Conservation (phyloP, 2,888 invertebrate species). For the Mesochorus sp. region DNA sequence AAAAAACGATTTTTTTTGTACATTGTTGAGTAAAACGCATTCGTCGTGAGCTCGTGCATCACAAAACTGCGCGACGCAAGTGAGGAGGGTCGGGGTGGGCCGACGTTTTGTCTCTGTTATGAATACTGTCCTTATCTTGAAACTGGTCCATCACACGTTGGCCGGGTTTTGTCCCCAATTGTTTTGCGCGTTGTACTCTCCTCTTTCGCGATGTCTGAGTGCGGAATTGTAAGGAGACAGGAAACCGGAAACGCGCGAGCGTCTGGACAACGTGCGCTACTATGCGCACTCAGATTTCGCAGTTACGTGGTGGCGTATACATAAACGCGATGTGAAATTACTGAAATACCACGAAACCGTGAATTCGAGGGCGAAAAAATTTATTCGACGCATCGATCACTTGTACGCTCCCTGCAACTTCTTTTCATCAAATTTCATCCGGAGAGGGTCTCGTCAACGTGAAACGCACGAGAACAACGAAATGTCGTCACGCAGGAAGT, state of each 20-base stretch:
- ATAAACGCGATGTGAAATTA: background rate
- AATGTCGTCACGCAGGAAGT: slow-evolving; percentile 38
- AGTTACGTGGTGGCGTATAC: background rate
- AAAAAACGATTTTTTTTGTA: slow-evolving; percentile 30
- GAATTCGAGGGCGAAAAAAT: slow-evolving; percentile 50
- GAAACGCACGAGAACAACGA: slow-evolving; percentile 1
- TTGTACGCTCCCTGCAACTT: slow-evolving; percentile 14
- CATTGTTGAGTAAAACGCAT: slow-evolving; percentile 44
- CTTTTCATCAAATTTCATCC: slow-evolving; percentile 7
- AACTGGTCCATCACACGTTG: slow-evolving; percentile 74
- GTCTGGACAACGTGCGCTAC: slow-evolving; percentile 75
- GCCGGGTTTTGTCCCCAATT: slow-evolving; percentile 70
- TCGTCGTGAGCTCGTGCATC: slow-evolving; percentile 14
- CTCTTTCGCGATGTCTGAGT: slow-evolving; percentile 73
- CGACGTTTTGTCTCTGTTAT: slow-evolving; percentile 79
- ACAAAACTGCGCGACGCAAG: slow-evolving; percentile 33
- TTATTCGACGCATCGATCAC: slow-evolving; percentile 72
- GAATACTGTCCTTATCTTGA: slow-evolving; percentile 76
- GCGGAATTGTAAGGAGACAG: slow-evolving; percentile 80
- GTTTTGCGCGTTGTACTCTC: slow-evolving; percentile 31
- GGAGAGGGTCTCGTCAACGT: background rate
- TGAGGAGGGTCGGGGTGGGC: slow-evolving; percentile 60
- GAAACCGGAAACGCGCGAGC: slow-evolving; percentile 77
- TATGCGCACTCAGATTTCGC: slow-evolving; percentile 47
- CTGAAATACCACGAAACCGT: slow-evolving; percentile 17